Base-by-base conservation (phyloP, 2,888 invertebrate species). In the Andrena trimmerana region DNA sequence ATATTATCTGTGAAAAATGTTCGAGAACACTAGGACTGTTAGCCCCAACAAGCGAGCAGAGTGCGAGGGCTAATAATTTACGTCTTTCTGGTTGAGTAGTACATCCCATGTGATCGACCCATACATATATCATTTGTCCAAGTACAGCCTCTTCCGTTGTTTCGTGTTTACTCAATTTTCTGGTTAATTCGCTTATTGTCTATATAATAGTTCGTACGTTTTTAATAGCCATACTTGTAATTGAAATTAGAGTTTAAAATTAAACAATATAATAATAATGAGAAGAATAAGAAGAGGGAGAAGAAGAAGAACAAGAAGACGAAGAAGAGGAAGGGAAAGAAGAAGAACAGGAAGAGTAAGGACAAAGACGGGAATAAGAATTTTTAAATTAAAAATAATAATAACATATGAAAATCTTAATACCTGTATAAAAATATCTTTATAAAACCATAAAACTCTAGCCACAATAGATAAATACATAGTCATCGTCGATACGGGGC, bases 51-150 rank as follows among this genome's bases (percentile, higher is more conserved):
- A 97, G 93, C 67, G 96, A 96, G 8, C 96, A 95, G 73, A 96
- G 90, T 10, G 96, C 96, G 57, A 97, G 94, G n/a, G 97, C 97
- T 94, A 98, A 96, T 42, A 99, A 95, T 94, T 99, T 99, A 90
- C 97, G 96, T 93, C 97, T 96, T 91, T 98, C 97, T 8, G 96
- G 95, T 87, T 97, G 97, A 0, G 97, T 96, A 2, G 98, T 96
- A 71, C 96, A 94, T 54, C 97, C 96, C 96, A 98, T 97, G 93
- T 96, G 97, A 84, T 96, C 96, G 7, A 97, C 95, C 97, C 98
- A 98, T 0, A 97, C 96, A 86, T 96, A 96, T 66, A 98, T 94
- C 42, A 98, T 95, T 89, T 96, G 96, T 67, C 95, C 96, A 68
- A 98, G 94, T 71, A 97, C 96, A 78, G 96, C 95, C 78, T 96